Evolutionary conservation across 2,888 invertebrate genomes (phyloP).

Genomic region (Plusia festucae): DNA sequence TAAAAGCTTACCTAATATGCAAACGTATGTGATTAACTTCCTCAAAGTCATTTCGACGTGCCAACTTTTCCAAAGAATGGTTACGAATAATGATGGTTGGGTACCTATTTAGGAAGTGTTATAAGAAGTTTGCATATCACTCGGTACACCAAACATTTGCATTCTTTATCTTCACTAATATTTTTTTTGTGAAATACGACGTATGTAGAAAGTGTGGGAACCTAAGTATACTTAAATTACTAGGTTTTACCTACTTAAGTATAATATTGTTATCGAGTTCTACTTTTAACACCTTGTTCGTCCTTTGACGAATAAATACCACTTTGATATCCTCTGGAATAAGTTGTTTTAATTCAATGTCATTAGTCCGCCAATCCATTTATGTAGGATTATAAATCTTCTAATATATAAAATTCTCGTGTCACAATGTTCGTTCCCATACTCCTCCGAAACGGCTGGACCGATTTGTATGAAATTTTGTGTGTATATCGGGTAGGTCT

Average conservation of each 20-base stretch:
- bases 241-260: too few relatives aligned
- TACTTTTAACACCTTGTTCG: too few relatives aligned
- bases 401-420: too few relatives aligned
- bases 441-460: too few relatives aligned
- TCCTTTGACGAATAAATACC: too few relatives aligned
- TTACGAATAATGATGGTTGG: conserved; percentile 21
- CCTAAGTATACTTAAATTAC: not conserved
- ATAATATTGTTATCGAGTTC: not conserved
- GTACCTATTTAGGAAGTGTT: conserved; percentile 29
- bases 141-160: conserved; percentile 13
- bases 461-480: too few relatives aligned
- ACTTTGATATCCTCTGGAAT: too few relatives aligned
- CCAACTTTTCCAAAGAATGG: conserved; percentile 12
- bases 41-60: conserved; percentile 32
- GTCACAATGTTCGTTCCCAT: too few relatives aligned
- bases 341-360: too few relatives aligned
- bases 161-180: conserved; percentile 37
- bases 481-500: too few relatives aligned
- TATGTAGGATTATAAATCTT: too few relatives aligned
- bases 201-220: not conserved
- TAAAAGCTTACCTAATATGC: conserved; percentile 30
- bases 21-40: conserved; percentile 14
- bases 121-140: conserved; percentile 35
- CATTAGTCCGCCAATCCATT: too few relatives aligned
- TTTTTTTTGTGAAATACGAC: conserved; percentile 33